Percentiles rank a stretch among this genome's conserved stretches.
These are phyloP conservation scores for Hemistola chrysoprasaria DNA, from an alignment of 2,888 invertebrate genomes.

Conservation along the genomic window DNA sequence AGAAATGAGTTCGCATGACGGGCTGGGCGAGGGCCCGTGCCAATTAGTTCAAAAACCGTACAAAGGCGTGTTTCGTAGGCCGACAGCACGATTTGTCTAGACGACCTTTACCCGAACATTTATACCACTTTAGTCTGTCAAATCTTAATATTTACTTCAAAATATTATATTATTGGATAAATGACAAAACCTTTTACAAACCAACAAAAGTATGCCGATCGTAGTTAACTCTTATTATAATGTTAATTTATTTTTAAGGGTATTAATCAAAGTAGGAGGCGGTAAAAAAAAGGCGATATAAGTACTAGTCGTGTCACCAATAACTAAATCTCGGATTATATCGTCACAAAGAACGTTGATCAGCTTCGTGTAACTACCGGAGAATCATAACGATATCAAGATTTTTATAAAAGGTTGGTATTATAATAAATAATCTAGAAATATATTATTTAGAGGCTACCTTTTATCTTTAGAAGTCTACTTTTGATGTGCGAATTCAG, in stretches of 20 bases:
- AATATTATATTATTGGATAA: slow-evolving; percentile 13
- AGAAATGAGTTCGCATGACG: slow-evolving; percentile 61
- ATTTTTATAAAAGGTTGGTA: slow-evolving; percentile 15
- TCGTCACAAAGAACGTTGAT: slow-evolving; percentile 49
- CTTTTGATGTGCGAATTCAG: slow-evolving; percentile 31
- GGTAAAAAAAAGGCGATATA: slow-evolving; percentile 32
- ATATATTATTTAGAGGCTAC: slow-evolving; percentile 1
- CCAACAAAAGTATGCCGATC: slow-evolving; percentile 9
- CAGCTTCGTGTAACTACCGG: slow-evolving; percentile 47
- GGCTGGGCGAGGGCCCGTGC: slow-evolving; percentile 45
- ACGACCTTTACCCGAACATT: slow-evolving; percentile 25
- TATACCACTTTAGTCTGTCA: slow-evolving; percentile 23
- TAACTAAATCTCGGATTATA: slow-evolving; percentile 53
- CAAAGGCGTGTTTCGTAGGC: slow-evolving; percentile 39
- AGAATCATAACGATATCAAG: slow-evolving; percentile 28
- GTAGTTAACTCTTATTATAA: slow-evolving; percentile 5
- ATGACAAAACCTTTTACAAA: slow-evolving; percentile 6
- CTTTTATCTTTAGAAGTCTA: background rate
- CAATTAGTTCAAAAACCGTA: slow-evolving; percentile 52
- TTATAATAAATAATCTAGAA: slow-evolving; percentile 3
- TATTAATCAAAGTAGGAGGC: slow-evolving; percentile 17
- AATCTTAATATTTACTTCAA: slow-evolving; percentile 23
- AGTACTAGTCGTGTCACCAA: slow-evolving; percentile 33
- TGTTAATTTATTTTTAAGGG: slow-evolving; percentile 17
- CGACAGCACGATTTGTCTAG: slow-evolving; percentile 39